phyloP scores from a whole-genome alignment of 2,797 vertebrate genomes.

The Malurus splendens region DNA sequence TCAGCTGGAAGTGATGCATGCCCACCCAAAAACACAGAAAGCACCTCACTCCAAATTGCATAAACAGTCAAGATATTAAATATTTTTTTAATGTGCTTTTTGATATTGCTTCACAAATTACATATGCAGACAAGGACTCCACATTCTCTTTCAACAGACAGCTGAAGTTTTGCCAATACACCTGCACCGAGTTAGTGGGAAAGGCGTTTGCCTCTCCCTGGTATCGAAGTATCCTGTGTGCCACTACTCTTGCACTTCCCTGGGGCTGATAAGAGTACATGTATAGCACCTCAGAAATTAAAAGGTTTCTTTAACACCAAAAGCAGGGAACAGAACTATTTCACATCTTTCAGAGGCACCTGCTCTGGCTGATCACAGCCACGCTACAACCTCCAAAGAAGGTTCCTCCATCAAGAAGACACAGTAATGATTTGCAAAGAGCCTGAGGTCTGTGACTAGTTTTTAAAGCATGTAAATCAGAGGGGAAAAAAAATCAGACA shows the following conservation, averaged over 20 bases:
- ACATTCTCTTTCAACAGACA: not conserved
- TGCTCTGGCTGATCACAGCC: not conserved
- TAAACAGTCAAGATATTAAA: not conserved
- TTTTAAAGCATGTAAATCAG: not conserved
- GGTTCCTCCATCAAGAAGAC: not conserved
- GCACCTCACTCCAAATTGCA: not conserved
- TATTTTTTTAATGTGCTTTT: not conserved
- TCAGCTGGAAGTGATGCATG: not conserved
- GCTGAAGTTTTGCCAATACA: not conserved
- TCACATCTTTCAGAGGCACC: not conserved
- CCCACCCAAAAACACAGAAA: not conserved
- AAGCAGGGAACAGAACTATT: not conserved
- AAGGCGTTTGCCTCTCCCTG: not conserved
- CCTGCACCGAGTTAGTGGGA: not conserved
- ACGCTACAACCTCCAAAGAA: not conserved
- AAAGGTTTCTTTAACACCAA: not conserved
- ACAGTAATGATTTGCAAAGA: not conserved
- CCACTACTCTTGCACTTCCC: not conserved
- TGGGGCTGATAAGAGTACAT: not conserved
- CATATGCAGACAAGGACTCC: not conserved
- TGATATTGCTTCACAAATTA: not conserved
- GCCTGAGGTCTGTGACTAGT: not conserved
- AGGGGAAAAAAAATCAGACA: fast-evolving
- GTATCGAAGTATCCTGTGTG: not conserved
- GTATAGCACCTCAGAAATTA: not conserved